A percentile compares a stretch with the other conserved stretches of the same genome.
phyloP scores from a whole-genome alignment of 2,113 vertebrate species.

The Nesoenas mayeri region DNA sequence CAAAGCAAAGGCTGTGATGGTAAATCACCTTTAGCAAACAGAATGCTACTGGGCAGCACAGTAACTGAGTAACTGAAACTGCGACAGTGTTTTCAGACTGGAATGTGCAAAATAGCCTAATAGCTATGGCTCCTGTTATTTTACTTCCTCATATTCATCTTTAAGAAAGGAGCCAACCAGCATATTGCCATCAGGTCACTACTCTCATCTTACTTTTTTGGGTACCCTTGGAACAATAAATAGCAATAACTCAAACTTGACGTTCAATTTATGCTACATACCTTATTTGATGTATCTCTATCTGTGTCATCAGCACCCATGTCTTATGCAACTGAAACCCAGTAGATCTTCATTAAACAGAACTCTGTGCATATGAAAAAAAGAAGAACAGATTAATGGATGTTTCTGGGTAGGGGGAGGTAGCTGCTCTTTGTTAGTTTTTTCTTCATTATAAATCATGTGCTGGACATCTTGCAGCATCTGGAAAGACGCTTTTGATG shows the following conservation, averaged over 20 bases:
- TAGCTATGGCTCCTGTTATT: background rate
- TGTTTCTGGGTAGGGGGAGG: background rate
- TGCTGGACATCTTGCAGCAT: background rate
- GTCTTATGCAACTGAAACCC: background rate
- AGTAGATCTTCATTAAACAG: background rate
- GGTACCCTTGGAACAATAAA: background rate
- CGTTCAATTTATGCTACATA: background rate
- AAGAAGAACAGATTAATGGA: background rate
- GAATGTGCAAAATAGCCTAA: background rate
- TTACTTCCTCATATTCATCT: background rate
- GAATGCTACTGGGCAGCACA: background rate
- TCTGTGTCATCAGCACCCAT: background rate
- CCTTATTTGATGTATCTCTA: background rate
- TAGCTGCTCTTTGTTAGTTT: background rate
- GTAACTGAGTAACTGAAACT: background rate
- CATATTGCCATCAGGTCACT: background rate
- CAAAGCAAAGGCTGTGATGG: background rate
- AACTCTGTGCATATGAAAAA: background rate
- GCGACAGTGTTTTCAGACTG: background rate
- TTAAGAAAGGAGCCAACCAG: background rate
- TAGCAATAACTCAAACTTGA: background rate
- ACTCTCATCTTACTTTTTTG: background rate
- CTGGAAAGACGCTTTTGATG: background rate
- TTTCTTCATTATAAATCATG: background rate
- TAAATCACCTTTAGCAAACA: background rate